phyloP scores from a whole-genome alignment of 2,888 invertebrate species.

The Diaprepes abbreviatus region DNA sequence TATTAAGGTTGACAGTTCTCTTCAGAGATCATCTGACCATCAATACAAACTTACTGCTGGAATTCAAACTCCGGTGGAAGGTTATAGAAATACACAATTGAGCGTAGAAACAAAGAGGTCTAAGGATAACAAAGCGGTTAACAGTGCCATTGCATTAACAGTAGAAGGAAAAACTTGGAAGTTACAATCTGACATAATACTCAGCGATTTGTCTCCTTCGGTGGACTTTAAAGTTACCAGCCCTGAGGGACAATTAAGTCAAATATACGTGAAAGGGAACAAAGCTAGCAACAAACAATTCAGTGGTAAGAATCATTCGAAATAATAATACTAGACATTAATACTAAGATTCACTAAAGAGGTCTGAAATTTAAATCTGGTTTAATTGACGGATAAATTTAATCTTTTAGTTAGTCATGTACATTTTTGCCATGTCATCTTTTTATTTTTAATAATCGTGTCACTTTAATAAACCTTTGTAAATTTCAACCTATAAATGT shows the following conservation, averaged over 20 bases:
- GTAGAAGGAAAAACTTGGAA: slow-evolving; percentile 74
- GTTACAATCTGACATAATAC: slow-evolving; percentile 70
- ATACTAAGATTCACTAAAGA: too few species aligned
- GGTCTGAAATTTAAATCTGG: too few species aligned
- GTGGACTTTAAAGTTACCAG: slow-evolving; percentile 72
- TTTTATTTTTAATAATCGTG: too few species aligned
- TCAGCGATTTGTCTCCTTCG: slow-evolving; percentile 71
- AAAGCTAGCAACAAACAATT: slow-evolving; percentile 73
- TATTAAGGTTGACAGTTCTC: slow-evolving; percentile 63
- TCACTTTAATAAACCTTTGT: too few species aligned
- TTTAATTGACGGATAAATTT: too few species aligned
- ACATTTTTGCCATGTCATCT: too few species aligned
- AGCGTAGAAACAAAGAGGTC: slow-evolving; percentile 66
- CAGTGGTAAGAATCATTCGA: slow-evolving; percentile 64
- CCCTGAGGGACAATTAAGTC: slow-evolving; percentile 68
- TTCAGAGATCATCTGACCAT: slow-evolving; percentile 57
- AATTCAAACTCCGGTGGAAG: slow-evolving; percentile 68
- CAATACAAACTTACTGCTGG: slow-evolving; percentile 67
- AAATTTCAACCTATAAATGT: too few species aligned
- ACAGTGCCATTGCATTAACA: slow-evolving; percentile 67
- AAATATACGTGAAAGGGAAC: slow-evolving; percentile 66
- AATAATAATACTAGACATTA: too few species aligned
- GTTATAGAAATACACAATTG: slow-evolving; percentile 54
- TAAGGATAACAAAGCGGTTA: slow-evolving; percentile 57
- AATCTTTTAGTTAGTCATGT: too few species aligned